Evolutionary conservation across 2,888 invertebrate species (phyloP), one percentile per base, ranked within the genome.

Genomic region (Netelia fuscicornis): DNA sequence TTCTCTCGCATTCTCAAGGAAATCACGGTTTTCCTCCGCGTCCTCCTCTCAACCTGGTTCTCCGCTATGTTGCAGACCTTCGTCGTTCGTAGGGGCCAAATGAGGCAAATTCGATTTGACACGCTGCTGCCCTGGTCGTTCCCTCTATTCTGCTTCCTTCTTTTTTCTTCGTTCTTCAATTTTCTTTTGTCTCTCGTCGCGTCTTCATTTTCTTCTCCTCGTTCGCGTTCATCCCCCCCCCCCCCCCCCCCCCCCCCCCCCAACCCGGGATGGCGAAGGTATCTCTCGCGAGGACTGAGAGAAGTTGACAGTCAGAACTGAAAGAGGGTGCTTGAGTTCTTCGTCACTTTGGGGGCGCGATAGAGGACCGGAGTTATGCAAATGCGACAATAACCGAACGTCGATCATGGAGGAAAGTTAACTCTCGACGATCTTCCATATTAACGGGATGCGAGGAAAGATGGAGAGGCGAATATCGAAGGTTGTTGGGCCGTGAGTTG

Each of bases 91-190:
- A 87, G 74, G 88, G 88, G 88, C 90, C 91, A 92, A 92, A 92
- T 91, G 92, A 92, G 91, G 92, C 91, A 93, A 93, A 93, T 92
- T 93, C 92, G 91, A 93, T 93, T 93, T 93, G 93, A 92, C 92
- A 92, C 91, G 91, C 90, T 91, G 90, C 88, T 85, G 86, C 86
- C 86, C 87, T 88, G 87, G 77, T 37, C 86, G 70, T 83, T 72
- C 81, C 68, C 78, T 84, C 82, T 74, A 70, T 81, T 85, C 86
- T 79, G 81, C 68, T 65, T 84, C 75, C 56, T 54, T 42, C 75
- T 44, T 68, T 25, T 42, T 62, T 76, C 25, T 67, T 76, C 85
- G 65, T 84, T 76, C 81, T 68, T 68, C 86, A 83, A 84, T 78
- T 87, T 87, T 87, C 75, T 70, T 81, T 44, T 58, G 67, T 71